A percentile compares a stretch with the other conserved stretches of the same genome.
Conservation (phyloP, 2,113 vertebrate genomes). For the Chaenogobius annularis region DNA sequence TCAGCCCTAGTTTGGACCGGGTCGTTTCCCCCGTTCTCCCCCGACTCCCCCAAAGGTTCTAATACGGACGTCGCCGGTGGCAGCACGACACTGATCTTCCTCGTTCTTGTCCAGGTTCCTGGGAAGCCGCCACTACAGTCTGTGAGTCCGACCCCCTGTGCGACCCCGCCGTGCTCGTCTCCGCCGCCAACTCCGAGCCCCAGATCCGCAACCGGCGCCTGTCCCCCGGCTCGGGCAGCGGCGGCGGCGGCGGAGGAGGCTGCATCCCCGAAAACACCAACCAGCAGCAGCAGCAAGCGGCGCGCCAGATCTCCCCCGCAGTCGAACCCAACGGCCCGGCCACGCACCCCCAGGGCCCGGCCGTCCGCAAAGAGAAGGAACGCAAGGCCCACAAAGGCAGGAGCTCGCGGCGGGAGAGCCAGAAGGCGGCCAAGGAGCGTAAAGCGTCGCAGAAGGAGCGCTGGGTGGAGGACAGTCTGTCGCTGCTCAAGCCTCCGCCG, state of each 20-base stretch:
- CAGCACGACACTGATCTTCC: neutral
- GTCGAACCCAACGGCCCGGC: conserved; percentile 34
- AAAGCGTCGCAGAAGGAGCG: conserved; percentile 67
- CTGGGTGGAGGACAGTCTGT: conserved; percentile 79
- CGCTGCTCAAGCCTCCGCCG: conserved; percentile 81
- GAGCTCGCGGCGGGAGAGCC: conserved; percentile 63
- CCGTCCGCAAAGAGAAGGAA: conserved; percentile 65
- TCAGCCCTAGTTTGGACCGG: too few species aligned
- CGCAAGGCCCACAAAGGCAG: conserved; percentile 69
- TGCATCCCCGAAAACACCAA: conserved; percentile 59
- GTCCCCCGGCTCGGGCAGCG: conserved; percentile 76
- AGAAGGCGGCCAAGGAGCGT: conserved; percentile 49
- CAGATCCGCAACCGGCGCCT: conserved; percentile 83
- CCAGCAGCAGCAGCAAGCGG: conserved; percentile 33
- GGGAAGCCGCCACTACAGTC: conserved; percentile 78
- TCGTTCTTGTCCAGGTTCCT: conserved; percentile 66
- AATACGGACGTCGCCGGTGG: too few species aligned
- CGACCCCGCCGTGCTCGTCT: conserved; percentile 74
- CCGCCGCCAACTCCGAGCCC: conserved; percentile 76
- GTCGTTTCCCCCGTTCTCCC: too few species aligned
- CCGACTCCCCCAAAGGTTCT: too few species aligned
- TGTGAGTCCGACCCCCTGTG: conserved; percentile 77
- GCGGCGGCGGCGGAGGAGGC: conserved; percentile 75
- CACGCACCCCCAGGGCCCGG: conserved; percentile 39
- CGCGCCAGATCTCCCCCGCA: conserved; percentile 53